A percentile compares a stretch with the other conserved stretches of the same genome.
Conservation (phyloP, 2,888 invertebrate species). For the Zygaena filipendulae region DNA sequence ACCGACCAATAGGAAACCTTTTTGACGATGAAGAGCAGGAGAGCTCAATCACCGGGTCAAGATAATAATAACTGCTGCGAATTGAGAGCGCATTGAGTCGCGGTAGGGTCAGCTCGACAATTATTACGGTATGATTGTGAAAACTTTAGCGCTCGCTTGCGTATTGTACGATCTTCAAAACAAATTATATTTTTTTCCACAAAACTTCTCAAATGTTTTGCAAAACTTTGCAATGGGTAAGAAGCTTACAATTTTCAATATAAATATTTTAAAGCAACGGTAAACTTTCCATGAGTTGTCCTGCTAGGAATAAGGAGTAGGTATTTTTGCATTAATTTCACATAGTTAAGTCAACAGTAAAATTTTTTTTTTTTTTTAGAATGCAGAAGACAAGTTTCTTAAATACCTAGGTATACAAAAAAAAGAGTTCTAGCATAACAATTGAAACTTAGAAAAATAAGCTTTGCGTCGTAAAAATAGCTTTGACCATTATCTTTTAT, state of each 20-base stretch:
- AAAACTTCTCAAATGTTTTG: not conserved
- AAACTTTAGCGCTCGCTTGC: slow-evolving; percentile 32
- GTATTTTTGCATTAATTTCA: no score
- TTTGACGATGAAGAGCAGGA: slow-evolving; percentile 48
- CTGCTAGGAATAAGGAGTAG: no score
- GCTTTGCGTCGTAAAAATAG: not conserved
- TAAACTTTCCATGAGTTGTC: no score
- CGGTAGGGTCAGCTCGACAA: slow-evolving; percentile 60
- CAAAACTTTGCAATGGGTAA: no score
- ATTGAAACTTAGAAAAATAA: no score
- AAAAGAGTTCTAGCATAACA: no score
- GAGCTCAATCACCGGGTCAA: slow-evolving; percentile 66
- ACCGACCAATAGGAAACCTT: slow-evolving; percentile 39
- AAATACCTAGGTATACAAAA: no score
- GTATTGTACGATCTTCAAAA: slow-evolving; percentile 5
- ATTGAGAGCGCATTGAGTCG: slow-evolving; percentile 66
- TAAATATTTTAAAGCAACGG: no score
- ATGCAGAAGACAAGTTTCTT: no score
- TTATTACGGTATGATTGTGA: slow-evolving; percentile 39
- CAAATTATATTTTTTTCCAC: not conserved
- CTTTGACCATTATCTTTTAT: not conserved
- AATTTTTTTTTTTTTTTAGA: no score
- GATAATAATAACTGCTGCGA: slow-evolving; percentile 66
- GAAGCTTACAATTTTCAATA: no score
- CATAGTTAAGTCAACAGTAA: no score